Evolutionary conservation across 2,888 invertebrate species (phyloP).

Genomic region (Uropetala carovei): DNA sequence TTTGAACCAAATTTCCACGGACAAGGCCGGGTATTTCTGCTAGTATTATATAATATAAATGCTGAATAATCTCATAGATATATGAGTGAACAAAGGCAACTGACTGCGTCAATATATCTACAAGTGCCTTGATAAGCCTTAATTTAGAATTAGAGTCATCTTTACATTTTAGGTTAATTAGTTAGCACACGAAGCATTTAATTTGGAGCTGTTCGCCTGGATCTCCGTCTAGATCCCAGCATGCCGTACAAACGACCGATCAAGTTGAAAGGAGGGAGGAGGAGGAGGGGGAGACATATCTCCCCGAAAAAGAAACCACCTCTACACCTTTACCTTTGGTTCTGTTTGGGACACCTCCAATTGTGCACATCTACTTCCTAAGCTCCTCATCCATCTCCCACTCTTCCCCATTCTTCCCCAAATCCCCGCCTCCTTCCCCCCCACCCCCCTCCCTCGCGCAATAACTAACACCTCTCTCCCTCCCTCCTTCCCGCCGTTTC

Average conservation of each 20-base stretch:
- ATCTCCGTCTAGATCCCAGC: not conserved
- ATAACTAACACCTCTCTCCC: slow-evolving; percentile 19
- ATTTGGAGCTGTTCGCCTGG: too few relatives aligned
- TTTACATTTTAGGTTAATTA: too few relatives aligned
- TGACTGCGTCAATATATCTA: too few relatives aligned
- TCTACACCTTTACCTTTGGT: not conserved
- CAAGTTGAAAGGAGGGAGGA: not conserved
- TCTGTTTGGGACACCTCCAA: not conserved
- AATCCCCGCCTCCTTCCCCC: not conserved
- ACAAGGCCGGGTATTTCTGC: too few relatives aligned
- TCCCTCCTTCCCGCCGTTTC: not conserved
- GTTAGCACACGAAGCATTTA: too few relatives aligned
- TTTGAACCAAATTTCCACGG: too few relatives aligned
- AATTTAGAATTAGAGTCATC: too few relatives aligned
- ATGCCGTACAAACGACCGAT: not conserved
- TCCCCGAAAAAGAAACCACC: not conserved
- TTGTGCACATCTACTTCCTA: not conserved
- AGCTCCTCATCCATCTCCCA: not conserved
- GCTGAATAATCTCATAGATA: too few relatives aligned
- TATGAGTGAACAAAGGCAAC: too few relatives aligned
- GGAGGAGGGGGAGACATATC: not conserved
- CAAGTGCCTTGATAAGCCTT: too few relatives aligned
- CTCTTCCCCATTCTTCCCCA: not conserved
- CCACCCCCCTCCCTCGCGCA: not conserved
- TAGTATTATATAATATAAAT: too few relatives aligned